phyloP scores from a whole-genome alignment of 2,113 vertebrate genomes.

The Trogon surrucura region DNA sequence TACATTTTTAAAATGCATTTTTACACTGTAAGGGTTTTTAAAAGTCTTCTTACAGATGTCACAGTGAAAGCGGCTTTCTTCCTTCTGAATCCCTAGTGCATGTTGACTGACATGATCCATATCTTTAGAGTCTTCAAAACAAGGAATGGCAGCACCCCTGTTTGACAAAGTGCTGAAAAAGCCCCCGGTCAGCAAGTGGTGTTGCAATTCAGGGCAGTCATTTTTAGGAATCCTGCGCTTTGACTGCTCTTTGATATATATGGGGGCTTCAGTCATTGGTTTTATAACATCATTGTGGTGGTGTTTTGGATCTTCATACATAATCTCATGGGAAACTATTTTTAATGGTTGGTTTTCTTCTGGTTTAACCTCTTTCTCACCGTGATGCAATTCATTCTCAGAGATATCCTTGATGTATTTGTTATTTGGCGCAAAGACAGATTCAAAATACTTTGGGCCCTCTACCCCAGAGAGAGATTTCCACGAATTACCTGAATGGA shows the following conservation, averaged over 20 bases:
- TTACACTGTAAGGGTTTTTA: slow-evolving; percentile 92
- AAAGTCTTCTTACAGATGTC: slow-evolving; percentile 94
- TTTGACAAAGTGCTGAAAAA: slow-evolving; percentile 70
- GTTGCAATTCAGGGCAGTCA: slow-evolving; percentile 78
- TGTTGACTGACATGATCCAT: slow-evolving; percentile 71
- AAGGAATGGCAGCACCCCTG: slow-evolving; percentile 72
- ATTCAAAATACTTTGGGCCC: slow-evolving; percentile 61
- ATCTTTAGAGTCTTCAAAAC: slow-evolving; percentile 75
- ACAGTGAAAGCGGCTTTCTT: slow-evolving; percentile 85
- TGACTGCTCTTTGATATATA: slow-evolving; percentile 70
- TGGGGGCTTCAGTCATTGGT: slow-evolving; percentile 53
- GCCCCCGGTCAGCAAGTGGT: slow-evolving; percentile 76
- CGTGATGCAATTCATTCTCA: slow-evolving; percentile 63
- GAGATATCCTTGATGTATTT: slow-evolving; percentile 59
- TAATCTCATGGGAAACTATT: slow-evolving; percentile 57
- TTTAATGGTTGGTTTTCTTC: slow-evolving; percentile 66
- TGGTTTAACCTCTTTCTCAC: slow-evolving; percentile 60
- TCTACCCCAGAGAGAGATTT: slow-evolving; percentile 60
- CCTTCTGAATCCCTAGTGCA: slow-evolving; percentile 68
- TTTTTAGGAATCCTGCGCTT: slow-evolving; percentile 71
- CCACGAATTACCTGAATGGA: slow-evolving; percentile 51
- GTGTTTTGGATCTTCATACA: slow-evolving; percentile 52
- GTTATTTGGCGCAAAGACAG: slow-evolving; percentile 49
- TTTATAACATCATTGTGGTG: slow-evolving; percentile 68
- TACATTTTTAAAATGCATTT: slow-evolving; percentile 92